Evolutionary conservation across 2,797 vertebrate genomes (phyloP).

Genomic region (Acridotheres tristis): DNA sequence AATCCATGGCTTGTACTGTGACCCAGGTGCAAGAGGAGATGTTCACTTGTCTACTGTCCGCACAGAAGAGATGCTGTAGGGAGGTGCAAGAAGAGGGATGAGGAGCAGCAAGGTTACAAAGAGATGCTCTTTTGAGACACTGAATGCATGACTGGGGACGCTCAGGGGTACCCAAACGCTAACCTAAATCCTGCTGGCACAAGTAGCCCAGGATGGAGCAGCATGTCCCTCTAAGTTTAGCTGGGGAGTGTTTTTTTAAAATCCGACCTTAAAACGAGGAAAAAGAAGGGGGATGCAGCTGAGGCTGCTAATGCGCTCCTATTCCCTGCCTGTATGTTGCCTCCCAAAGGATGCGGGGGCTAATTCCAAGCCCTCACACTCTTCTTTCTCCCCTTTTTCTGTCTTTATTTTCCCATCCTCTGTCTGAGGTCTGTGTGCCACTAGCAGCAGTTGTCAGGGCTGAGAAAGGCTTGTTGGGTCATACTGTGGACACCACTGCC

Average conservation of each 20-base stretch:
- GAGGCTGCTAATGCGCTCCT: not conserved
- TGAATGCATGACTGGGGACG: not conserved
- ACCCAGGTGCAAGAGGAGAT: not conserved
- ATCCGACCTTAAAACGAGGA: not conserved
- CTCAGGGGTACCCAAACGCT: accelerated
- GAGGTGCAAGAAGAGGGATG: not conserved
- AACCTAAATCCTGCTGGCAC: not conserved
- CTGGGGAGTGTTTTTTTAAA: not conserved
- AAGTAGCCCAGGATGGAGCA: not conserved
- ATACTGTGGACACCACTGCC: not conserved
- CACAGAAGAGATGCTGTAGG: not conserved
- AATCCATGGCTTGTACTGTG: not conserved
- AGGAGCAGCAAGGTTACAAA: not conserved
- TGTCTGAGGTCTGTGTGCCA: not conserved
- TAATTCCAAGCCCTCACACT: accelerated
- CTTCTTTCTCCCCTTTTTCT: not conserved
- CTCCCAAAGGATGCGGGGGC: not conserved
- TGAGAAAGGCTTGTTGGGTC: not conserved
- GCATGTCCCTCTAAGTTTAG: not conserved
- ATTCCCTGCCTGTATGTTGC: accelerated
- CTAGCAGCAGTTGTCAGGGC: not conserved
- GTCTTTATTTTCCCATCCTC: not conserved
- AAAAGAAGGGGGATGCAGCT: not conserved
- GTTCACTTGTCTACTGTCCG: not conserved
- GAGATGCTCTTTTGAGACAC: not conserved